phyloP scores from a whole-genome alignment of 2,888 invertebrate species.

The Alcis repandata region DNA sequence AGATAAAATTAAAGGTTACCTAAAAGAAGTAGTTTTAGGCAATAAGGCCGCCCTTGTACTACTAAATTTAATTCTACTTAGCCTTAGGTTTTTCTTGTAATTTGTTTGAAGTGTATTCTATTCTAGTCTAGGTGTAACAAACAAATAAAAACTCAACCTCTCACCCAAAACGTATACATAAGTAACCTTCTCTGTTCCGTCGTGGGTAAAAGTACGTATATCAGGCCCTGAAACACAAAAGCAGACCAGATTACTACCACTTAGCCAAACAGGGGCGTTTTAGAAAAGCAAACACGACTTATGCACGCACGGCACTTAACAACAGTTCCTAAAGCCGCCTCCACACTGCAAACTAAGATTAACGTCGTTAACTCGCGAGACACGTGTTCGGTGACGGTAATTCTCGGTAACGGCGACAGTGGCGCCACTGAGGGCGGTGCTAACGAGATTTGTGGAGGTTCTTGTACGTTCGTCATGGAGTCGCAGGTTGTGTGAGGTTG shows the following conservation, averaged over 20 bases:
- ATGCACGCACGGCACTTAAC: slow-evolving; percentile 32
- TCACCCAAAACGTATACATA: too few relatives aligned
- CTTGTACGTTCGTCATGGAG: slow-evolving; percentile 52
- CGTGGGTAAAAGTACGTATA: too few relatives aligned
- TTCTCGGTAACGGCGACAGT: slow-evolving; percentile 53
- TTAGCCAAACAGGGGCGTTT: slow-evolving; percentile 9
- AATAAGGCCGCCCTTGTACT: too few relatives aligned
- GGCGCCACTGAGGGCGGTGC: slow-evolving; percentile 37
- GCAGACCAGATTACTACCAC: slow-evolving; percentile 12
- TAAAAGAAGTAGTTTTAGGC: too few relatives aligned
- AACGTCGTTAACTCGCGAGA: slow-evolving; percentile 60
- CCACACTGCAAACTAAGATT: slow-evolving; percentile 61
- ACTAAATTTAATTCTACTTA: too few relatives aligned
- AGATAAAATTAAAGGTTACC: too few relatives aligned
- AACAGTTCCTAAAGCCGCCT: slow-evolving; percentile 38
- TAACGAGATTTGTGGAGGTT: slow-evolving; percentile 49
- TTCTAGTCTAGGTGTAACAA: too few relatives aligned
- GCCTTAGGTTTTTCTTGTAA: too few relatives aligned
- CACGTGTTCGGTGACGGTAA: slow-evolving; percentile 71
- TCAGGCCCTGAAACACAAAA: too few relatives aligned
- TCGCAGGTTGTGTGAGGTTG: slow-evolving; percentile 38
- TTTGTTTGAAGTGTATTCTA: too few relatives aligned
- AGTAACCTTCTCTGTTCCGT: too few relatives aligned
- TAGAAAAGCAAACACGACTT: slow-evolving; percentile 10
- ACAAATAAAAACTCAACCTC: too few relatives aligned